Conservation (phyloP, 2,797 vertebrate genomes). For the Scolopax bukidnonensis region DNA sequence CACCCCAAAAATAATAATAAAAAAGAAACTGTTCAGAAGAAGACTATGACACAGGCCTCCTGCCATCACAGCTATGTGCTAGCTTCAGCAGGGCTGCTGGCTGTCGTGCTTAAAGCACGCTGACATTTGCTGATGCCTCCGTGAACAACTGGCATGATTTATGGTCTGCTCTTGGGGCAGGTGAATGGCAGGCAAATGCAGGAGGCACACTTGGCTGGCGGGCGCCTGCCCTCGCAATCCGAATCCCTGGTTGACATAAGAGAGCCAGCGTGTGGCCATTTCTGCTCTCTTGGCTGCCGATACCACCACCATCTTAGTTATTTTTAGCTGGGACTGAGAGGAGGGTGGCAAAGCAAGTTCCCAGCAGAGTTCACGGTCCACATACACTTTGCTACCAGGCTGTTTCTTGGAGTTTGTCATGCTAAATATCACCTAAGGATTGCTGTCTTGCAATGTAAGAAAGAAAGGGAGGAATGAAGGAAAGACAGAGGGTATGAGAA, state of each 20-base stretch:
- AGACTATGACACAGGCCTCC: conserved; percentile 31
- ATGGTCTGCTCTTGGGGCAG: conserved; percentile 39
- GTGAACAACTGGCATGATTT: conserved; percentile 65
- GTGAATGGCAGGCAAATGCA: not conserved
- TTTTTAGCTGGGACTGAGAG: conserved; percentile 23
- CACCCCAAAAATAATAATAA: not conserved
- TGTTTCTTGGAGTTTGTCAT: not conserved
- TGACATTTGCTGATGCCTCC: conserved; percentile 68
- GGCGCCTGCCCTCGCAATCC: not conserved
- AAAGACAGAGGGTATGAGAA: not conserved
- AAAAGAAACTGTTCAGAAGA: not conserved
- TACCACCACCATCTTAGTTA: not conserved
- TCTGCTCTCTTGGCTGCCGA: conserved; percentile 8
- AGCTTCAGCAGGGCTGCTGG: conserved; percentile 28
- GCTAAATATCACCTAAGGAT: not conserved
- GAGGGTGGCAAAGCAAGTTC: not conserved
- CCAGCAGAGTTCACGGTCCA: not conserved
- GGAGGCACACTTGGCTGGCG: not conserved
- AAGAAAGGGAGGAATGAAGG: not conserved
- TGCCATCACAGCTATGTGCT: conserved; percentile 58
- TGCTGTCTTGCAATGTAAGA: not conserved
- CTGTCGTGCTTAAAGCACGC: not conserved
- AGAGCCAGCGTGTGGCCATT: not conserved
- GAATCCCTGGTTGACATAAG: not conserved
- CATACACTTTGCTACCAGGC: not conserved